Evolutionary conservation across 2,888 invertebrate genomes (phyloP), one percentile per base, ranked within the genome.

Genomic region (Caenorhabditis sp.): DNA sequence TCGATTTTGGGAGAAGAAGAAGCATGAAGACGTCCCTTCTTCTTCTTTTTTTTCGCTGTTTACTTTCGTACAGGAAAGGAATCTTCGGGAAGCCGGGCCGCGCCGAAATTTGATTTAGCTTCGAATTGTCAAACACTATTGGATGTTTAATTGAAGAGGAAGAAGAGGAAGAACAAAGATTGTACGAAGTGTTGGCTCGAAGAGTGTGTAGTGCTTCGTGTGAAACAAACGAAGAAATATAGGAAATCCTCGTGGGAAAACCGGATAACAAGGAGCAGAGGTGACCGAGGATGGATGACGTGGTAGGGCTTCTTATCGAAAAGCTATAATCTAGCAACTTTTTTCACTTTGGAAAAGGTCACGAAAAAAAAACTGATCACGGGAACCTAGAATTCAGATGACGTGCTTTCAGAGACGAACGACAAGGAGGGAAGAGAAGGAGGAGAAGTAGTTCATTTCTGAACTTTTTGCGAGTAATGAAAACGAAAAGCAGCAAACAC

Each of bases 231-330:
- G 52, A 53, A 17, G 39, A 41, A 41, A 32, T 45, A 65, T 27
- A 3, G 27, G 46, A 66, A 56, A 66, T 66, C 66, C 66, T 66
- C 66, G 66, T 66, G 66, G 66, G 66, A 66, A 66, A 66, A 35
- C 22, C n/a, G 43, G 13, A 4, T 24, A 45, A 15, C 26, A 2
- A 2, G 43, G 30, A 20, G 37, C 46, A 48, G n/a, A n/a, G 37
- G 39, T 55, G 39, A 55, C 37, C 37, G 26, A 39, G 20, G 24
- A 24, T 2, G 2, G n/a, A 2, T 46, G 24, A 43, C 43, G 43
- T 43, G 43, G 43, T 22, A 43, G 46, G 46, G 46, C 46, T 46
- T 46, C 46, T 35, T 35, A 3, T n/a, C n/a, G n/a, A n/a, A n/a
- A n/a, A n/a, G n/a, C n/a, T n/a, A n/a, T n/a, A n/a, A n/a, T n/a